Percentiles rank a stretch among this genome's conserved stretches.
Evolutionary conservation across 2,888 invertebrate genomes (phyloP).

Genomic region (Aleiodes alternator): DNA sequence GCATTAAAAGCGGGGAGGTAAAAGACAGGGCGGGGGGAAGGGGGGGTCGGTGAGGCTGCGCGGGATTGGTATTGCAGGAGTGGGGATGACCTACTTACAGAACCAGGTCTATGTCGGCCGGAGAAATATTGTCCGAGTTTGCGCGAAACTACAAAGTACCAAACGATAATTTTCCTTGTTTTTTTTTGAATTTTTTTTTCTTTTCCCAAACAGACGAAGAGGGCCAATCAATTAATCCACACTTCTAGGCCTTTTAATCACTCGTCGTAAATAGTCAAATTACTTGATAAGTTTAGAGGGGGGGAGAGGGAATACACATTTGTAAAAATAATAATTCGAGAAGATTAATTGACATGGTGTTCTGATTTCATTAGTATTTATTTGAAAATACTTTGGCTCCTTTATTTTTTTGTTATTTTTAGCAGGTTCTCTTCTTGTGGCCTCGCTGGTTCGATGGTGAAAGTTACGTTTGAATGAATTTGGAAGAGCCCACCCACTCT

Average conservation of each 20-base stretch:
- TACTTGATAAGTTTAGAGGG: no score
- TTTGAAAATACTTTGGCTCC: not conserved
- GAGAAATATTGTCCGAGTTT: conserved; percentile 72
- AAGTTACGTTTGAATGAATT: conserved; percentile 31
- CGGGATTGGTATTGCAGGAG: conserved; percentile 77
- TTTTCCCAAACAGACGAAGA: not conserved
- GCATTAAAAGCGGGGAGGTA: conserved; percentile 9
- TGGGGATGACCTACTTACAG: conserved; percentile 90
- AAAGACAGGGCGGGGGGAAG: no score
- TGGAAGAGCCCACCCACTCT: conserved; percentile 28
- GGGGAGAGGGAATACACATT: no score
- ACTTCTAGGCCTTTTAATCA: not conserved
- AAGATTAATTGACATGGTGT: conserved; percentile 8
- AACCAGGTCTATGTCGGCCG: conserved; percentile 91
- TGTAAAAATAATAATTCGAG: no score
- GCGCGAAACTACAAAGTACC: conserved; percentile 50
- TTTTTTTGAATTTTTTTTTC: not conserved
- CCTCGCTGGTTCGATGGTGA: not conserved
- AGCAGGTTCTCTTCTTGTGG: not conserved
- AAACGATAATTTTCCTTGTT: conserved; percentile 5
- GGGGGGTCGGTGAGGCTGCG: conserved; percentile 43
- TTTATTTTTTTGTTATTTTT: conserved; percentile 8
- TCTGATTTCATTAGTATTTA: conserved; percentile 18
- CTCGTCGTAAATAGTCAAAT: not conserved
- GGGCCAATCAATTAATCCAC: conserved; percentile 24